These are phyloP conservation scores for Labroides dimidiatus DNA, from an alignment of 2,797 vertebrate species.

Conservation along the genomic window DNA sequence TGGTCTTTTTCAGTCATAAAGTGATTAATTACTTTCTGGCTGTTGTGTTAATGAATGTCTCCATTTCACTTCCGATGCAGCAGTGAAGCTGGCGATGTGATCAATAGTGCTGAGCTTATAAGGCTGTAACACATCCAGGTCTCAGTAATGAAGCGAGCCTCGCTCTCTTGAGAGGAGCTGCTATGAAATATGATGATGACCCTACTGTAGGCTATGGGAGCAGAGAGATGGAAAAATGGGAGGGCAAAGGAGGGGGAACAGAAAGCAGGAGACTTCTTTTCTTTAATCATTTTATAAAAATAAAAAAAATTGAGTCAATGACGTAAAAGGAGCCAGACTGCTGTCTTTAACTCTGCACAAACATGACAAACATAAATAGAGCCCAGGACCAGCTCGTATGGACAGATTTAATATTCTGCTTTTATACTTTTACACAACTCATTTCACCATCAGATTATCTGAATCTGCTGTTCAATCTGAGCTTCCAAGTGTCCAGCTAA, in stretches of 20 bases:
- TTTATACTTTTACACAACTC: not conserved
- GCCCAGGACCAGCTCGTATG: not conserved
- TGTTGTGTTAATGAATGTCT: slow-evolving; percentile 19
- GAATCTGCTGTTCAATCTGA: too few species aligned
- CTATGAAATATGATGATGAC: slow-evolving; percentile 55
- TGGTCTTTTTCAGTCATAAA: not conserved
- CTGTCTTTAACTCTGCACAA: not conserved
- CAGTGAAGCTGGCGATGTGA: slow-evolving; percentile 16
- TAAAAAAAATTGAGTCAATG: slow-evolving; percentile 27
- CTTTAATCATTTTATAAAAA: slow-evolving; percentile 24
- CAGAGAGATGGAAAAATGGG: slow-evolving; percentile 14
- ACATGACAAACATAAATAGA: not conserved
- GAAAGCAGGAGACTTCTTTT: not conserved
- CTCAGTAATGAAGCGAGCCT: slow-evolving; percentile 54
- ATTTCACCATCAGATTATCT: not conserved
- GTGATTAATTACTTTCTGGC: slow-evolving; percentile 7
- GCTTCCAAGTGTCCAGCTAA: not conserved
- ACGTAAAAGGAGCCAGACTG: not conserved
- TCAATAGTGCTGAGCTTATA: slow-evolving; percentile 24
- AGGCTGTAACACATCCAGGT: slow-evolving; percentile 49
- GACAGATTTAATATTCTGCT: not conserved
- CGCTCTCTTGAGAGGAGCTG: slow-evolving; percentile 34
- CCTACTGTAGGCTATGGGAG: slow-evolving; percentile 7
- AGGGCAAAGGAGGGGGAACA: not conserved
- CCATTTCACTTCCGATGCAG: slow-evolving; percentile 10